Evolutionary conservation across 2,888 invertebrate species (phyloP), one percentile per base, ranked within the genome.

Genomic region (Clepsis dumicolana): DNA sequence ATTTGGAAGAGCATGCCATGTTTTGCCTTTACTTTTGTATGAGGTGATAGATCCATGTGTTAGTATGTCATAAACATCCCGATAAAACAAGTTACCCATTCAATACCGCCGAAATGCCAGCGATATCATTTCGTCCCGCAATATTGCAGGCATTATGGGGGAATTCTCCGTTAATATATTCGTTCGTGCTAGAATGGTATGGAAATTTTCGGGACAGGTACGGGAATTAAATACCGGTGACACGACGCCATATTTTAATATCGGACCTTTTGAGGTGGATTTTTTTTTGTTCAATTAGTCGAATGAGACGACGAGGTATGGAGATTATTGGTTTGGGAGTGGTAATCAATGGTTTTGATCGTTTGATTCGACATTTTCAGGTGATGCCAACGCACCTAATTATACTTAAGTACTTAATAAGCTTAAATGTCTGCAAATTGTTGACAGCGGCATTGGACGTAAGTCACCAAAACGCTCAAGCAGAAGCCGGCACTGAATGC

Each of bases 81-180:
- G n/a, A n/a, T 14, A 62, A 62, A 48, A 62, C 56, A 56, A 61
- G 62, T 62, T 35, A 67, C 50, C 56, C 50, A 56, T 66, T 62
- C 54, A 63, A 57, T 56, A 66, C 27, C 25, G 18, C 32, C 59
- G 18, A 67, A 67, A 67, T 67, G 38, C 67, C 67, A 67, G 38
- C 54, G 67, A 67, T 57, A 63, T 62, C 54, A 65, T 59, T 65
- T 53, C 24, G 56, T 50, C 54, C 48, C 62, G 32, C 50, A 41
- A 68, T 68, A 68, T 64, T 67, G 18, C 50, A 16, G 68, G 63
- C 29, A 53, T 68, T 64, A 59, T 52, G 38, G 62, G 59, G 44
- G 29, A 64, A 64, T 68, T 68, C 52, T n/a, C 52, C 57, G 52
- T 53, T 68, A 68, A 68, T 68, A 64, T 64, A 64, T 68, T 68